Evolutionary conservation across 2,113 vertebrate genomes (phyloP), one percentile per base, ranked within the genome.

Genomic region (Oxyura jamaicensis): DNA sequence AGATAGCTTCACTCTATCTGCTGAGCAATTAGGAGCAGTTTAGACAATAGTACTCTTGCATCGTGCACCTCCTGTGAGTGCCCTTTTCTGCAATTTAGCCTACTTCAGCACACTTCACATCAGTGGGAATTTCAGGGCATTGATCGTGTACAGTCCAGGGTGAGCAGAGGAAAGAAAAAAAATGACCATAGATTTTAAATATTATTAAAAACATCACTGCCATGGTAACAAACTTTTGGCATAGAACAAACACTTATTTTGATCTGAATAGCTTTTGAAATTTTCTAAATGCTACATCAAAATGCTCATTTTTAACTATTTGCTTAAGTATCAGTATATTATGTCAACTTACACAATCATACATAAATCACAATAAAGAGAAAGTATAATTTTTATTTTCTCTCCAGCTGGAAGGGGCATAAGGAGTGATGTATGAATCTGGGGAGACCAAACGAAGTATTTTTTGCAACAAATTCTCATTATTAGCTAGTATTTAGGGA

Each of bases 1-100:
- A 93, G 83, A 93, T 58, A 91, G n/a, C 65, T 93, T 91, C 82
- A 33, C 91, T 95, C 74, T 95, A 68, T 96, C 95, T 97, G 96
- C 90, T 86, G 89, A 92, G 89, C 97, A 98, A 98, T 98, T 98
- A 98, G 94, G 83, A 97, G 75, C 90, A 92, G 95, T 97, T 97
- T 92, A 92, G 81, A 74, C 66, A 78, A 50, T 39, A 17, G 25
- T 22, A 35, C 26, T 93, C 52, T 42, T 63, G 53, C 35, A 35
- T 95, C 73, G 39, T 53, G 48, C 56, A 52, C 28, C 31, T 81
- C 16, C 35, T 46, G 10, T 35, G 17, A 62, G 55, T 53, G 41
- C 28, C 33, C 22, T 92, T 83, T 88, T 50, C 76, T 83, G 60
- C 56, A 58, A 13, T 83, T 79, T 69, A 78, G 36, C 16, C 21